Evolutionary conservation across 1,140 invertebrate species (phyloP).

Genomic region (Popillia japonica): DNA sequence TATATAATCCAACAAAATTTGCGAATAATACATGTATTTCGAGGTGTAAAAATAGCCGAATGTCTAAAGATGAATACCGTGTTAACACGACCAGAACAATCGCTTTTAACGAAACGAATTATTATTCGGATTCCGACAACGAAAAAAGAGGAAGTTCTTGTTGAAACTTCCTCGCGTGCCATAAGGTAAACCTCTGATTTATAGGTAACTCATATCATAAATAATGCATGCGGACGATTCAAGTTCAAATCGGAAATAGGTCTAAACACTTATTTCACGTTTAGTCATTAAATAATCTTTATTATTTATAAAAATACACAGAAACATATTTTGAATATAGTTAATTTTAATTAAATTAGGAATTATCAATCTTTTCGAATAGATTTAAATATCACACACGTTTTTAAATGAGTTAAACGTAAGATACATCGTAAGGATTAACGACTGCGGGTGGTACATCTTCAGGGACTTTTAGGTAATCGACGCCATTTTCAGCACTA

Average conservation of each 20-base stretch:
- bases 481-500: constrained; percentile 41
- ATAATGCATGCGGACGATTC: constrained; percentile 2
- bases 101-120: not conserved
- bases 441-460: constrained; percentile 40
- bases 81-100: not conserved
- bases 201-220: not conserved
- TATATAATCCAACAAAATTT: not conserved
- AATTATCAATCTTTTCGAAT: not conserved
- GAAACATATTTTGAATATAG: not conserved
- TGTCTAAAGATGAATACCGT: not conserved
- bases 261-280: not conserved
- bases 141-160: not conserved
- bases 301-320: not conserved
- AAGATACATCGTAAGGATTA: constrained; percentile 46
- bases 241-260: not conserved
- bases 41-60: constrained; percentile 10
- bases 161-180: constrained; percentile 2
- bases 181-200: constrained; percentile 39
- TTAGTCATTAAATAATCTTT: not conserved
- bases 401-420: constrained; percentile 39
- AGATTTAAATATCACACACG: not conserved
- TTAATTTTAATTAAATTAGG: not conserved
- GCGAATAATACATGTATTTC: not conserved
- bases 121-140: not conserved
- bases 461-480: constrained; percentile 45